Evolutionary conservation across 2,888 invertebrate genomes (phyloP), one percentile per base, ranked within the genome.

Genomic region (Hydropsyche betteni): DNA sequence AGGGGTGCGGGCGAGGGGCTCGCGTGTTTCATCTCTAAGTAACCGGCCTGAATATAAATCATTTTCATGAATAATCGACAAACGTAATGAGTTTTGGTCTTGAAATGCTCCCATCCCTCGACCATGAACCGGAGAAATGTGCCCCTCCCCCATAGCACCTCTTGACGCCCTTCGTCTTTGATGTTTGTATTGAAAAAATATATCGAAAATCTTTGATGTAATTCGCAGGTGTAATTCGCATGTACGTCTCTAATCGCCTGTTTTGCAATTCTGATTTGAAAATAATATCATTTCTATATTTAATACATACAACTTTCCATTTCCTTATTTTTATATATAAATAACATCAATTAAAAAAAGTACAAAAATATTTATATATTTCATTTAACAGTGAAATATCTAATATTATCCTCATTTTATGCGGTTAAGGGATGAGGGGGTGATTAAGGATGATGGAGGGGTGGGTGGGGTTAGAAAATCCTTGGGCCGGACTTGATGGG

Each of bases 51-150:
- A 80, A 80, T 80, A 80, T 80, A 80, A 80, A 80, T 80, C 77
- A 78, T 78, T 80, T 80, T 80, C 80, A 80, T 80, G 80, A 80
- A 80, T 80, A 80, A 80, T 80, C 80, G 80, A 80, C 80, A 80
- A 80, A 80, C 80, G 80, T 80, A 80, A 80, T 80, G 80, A 80
- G 80, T 78, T 78, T 76, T 76, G 78, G 77, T 78, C 78, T 77
- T 74, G 78, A 74, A 77, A 77, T 74, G 51, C 74, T 75, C 73
- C 70, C 79, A 76, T 10, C 74, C 74, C 75, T 44, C 74, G 50
- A 16, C 52, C 74, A 14, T 52, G 12, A 44, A 44, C 44, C 44
- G 44, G 44, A 44, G 44, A 44, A 44, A 44, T 55, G 36, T 14
- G 16, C 33, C 14, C 68, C 34, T 6, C 8, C 68, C 36, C n/a